Base-by-base conservation (phyloP, 2,113 vertebrate genomes). In the Strigops habroptila region DNA sequence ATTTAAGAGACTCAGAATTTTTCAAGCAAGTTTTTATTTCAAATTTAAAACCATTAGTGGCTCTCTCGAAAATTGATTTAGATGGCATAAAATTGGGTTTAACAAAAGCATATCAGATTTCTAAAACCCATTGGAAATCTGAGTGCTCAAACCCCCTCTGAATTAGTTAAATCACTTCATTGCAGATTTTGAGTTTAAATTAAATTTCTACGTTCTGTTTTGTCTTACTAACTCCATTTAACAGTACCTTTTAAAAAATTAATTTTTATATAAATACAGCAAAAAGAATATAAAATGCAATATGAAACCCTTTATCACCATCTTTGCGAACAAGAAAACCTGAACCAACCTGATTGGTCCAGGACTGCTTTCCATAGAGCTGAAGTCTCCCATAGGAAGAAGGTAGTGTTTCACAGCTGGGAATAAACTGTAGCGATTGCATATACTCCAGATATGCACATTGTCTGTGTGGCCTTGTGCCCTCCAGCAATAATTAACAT, bases 371-470 rank as follows among this genome's bases (percentile, higher is more conserved):
- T 39, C 21, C 37, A 21, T 67, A 43, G 48, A 55, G 28, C 65
- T 30, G 24, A 59, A 48, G 22, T 12, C 15, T 48, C 18, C n/a
- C 7, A 5, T 48, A 43, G 24, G 5, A n/a, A 37, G 68, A 28
- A 51, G 28, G 44, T 59, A 14, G 27, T 11, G 30, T 59, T 64
- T 65, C 44, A 21, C 10, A 52, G 44, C 18, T 59, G 44, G n/a
- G 33, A 46, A 18, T 13, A 65, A n/a, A 9, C 37, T 25, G 27
- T 14, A 27, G 33, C 0, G 3, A 41, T 35, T 0, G 2, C 24
- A 22, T 51, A 11, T 11, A 30, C 25, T 31, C 31, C 1, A 3
- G 3, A 27, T 14, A 3, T 7, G 39, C 25, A 5, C 30, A 10
- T 28, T 12, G 30, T 37, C 44, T 35, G n/a, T 35, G 3, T 31